Evolutionary conservation across 2,113 vertebrate genomes (phyloP).

Genomic region (Monopterus albus): DNA sequence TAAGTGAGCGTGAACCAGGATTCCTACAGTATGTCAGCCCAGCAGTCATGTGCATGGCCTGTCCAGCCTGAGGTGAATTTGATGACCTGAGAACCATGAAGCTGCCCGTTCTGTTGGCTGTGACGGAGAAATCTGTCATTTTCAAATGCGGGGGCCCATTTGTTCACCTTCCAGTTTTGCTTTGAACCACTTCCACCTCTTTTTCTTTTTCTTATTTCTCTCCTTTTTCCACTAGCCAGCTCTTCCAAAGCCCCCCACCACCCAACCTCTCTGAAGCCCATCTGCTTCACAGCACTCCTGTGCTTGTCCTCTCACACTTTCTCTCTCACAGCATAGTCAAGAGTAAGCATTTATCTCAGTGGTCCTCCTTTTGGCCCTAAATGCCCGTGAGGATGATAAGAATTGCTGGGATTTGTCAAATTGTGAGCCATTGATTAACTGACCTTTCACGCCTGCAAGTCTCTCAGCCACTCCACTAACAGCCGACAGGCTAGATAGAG

Average conservation of each 20-base stretch:
- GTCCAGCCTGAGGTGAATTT: slow-evolving; percentile 47
- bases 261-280: slow-evolving; percentile 49
- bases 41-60: slow-evolving; percentile 50
- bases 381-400: slow-evolving; percentile 82
- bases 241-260: slow-evolving; percentile 13
- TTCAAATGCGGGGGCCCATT: slow-evolving; percentile 46
- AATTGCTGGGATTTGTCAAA: slow-evolving; percentile 87
- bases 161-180: slow-evolving; percentile 58
- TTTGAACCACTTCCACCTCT: slow-evolving; percentile 54
- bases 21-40: slow-evolving; percentile 65
- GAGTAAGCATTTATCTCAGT: slow-evolving; percentile 85
- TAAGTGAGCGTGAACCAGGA: slow-evolving; percentile 46
- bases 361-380: slow-evolving; percentile 77
- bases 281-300: slow-evolving; percentile 51
- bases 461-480: slow-evolving; percentile 83
- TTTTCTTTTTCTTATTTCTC: slow-evolving; percentile 14
- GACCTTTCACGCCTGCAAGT: slow-evolving; percentile 84
- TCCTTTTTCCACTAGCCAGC: slow-evolving; percentile 29
- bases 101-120: slow-evolving; percentile 29
- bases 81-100: slow-evolving; percentile 40
- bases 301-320: slow-evolving; percentile 33
- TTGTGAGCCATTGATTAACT: slow-evolving; percentile 86
- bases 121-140: slow-evolving; percentile 61
- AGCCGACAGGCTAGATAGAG: slow-evolving; percentile 81
- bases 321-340: slow-evolving; percentile 46